These are phyloP conservation scores for honey bee (Apis mellifera) DNA, from an alignment of 1,140 invertebrate species.

Conservation along the genomic window Amel_HAv3.1 CM009942.2:236501-237000, in stretches of 20 bases:
- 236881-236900: background rate
- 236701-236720: constrained; percentile 44
- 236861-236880: constrained; percentile 11
- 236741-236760: constrained; percentile 3
- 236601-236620: too few species aligned
- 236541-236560: background rate
- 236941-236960: constrained; percentile 12
- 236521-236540: background rate
- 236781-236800: constrained; percentile 64
- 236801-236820: constrained; percentile 35
- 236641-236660: background rate
- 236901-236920: background rate
- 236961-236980: background rate
- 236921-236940: background rate
- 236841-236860: constrained; percentile 12
- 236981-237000: background rate
- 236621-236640: background rate
- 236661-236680: background rate
- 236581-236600: background rate
- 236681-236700: background rate
- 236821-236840: background rate
- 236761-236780: constrained; percentile 59
- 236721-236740: constrained; percentile 16
- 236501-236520: background rate
- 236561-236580: background rate